phyloP scores from a whole-genome alignment of 2,113 vertebrate species.

The Hemibagrus wyckioides region DNA sequence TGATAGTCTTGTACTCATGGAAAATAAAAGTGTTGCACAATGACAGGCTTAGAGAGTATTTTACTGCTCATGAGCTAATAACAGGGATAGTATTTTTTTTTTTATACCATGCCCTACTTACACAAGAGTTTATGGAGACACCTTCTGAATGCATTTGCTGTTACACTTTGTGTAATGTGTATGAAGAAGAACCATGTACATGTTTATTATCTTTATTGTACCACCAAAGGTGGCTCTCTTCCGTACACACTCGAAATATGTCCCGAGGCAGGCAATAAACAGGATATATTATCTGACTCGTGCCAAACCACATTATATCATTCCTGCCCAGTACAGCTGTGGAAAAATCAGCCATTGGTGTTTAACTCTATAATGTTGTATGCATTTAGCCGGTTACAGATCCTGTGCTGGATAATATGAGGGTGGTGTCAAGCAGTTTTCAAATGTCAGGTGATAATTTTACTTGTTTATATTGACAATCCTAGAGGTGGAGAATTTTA shows the following conservation, averaged over 20 bases:
- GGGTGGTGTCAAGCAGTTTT: not conserved
- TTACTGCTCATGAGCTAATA: slow-evolving; percentile 36
- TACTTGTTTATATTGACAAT: not conserved
- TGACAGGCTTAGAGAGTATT: slow-evolving; percentile 37
- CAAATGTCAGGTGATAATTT: not conserved
- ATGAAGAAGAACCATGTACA: not conserved
- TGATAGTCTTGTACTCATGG: slow-evolving; percentile 19
- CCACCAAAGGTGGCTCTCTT: not conserved
- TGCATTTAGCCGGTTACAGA: not conserved
- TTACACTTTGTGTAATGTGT: not conserved
- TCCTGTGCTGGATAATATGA: not conserved
- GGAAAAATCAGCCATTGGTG: slow-evolving; percentile 17
- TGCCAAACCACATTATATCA: slow-evolving; percentile 40
- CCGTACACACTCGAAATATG: slow-evolving; percentile 2
- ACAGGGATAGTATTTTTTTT: slow-evolving; percentile 12
- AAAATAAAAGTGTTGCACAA: slow-evolving; percentile 47
- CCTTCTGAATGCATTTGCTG: not conserved
- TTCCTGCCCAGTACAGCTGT: slow-evolving; percentile 28
- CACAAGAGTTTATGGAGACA: slow-evolving; percentile 20
- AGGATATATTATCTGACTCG: slow-evolving; percentile 9
- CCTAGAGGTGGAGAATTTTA: not conserved
- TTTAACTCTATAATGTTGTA: not conserved
- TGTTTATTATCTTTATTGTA: slow-evolving; percentile 27
- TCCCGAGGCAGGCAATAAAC: slow-evolving; percentile 14
- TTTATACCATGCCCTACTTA: slow-evolving; percentile 15